A percentile compares a stretch with the other conserved stretches of the same genome.
These are phyloP conservation scores for Ptilonorhynchus violaceus DNA, from an alignment of 2,113 vertebrate genomes.

Conservation along the genomic window DNA sequence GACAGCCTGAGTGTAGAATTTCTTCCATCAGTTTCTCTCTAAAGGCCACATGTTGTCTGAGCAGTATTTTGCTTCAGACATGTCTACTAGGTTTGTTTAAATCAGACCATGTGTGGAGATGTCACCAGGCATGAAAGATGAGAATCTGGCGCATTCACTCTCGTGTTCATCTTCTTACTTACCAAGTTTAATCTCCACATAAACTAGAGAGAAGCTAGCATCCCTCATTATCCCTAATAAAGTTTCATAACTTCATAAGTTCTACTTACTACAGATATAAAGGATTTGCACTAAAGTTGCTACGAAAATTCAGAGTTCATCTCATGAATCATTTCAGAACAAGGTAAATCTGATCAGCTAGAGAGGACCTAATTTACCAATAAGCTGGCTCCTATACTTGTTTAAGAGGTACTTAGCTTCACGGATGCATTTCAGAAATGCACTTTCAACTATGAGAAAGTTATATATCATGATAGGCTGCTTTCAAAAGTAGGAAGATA, in stretches of 20 bases:
- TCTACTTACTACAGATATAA: neutral
- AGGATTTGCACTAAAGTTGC: neutral
- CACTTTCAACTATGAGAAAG: neutral
- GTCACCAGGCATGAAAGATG: neutral
- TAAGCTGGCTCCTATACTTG: neutral
- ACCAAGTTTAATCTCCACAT: neutral
- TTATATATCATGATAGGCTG: neutral
- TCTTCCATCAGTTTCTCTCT: neutral
- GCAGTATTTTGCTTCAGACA: neutral
- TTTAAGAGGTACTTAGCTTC: neutral
- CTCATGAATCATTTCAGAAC: neutral
- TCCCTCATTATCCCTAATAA: neutral
- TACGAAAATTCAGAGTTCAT: neutral
- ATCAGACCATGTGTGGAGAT: neutral
- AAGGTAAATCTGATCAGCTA: neutral
- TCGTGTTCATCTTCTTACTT: neutral
- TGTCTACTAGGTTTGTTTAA: neutral
- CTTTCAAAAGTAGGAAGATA: neutral
- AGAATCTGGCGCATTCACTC: neutral
- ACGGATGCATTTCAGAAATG: neutral
- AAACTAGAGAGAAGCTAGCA: neutral
- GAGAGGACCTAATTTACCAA: neutral
- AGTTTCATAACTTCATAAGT: neutral
- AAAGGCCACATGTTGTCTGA: neutral
- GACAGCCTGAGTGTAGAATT: conserved; percentile 6